phyloP scores from a whole-genome alignment of 2,888 invertebrate species.

The Macaria liturata region DNA sequence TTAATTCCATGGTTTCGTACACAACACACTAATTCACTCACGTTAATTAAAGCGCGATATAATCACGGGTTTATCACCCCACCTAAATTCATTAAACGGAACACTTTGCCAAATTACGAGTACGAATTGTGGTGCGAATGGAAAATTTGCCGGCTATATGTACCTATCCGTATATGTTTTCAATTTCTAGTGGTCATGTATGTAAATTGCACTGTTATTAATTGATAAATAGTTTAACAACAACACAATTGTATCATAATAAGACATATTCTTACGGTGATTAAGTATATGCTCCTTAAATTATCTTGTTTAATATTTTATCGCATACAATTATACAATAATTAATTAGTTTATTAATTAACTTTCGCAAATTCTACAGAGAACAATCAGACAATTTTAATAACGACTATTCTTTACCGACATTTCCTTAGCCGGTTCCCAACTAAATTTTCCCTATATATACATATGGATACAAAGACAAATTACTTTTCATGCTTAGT shows the following conservation, averaged over 20 bases:
- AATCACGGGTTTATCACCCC: slow-evolving; percentile 28
- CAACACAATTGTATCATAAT: too few species aligned
- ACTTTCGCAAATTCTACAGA: too few species aligned
- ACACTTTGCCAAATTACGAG: slow-evolving; percentile 24
- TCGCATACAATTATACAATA: too few species aligned
- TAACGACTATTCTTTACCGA: slow-evolving; percentile 1
- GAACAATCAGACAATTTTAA: not conserved
- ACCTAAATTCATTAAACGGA: slow-evolving; percentile 26
- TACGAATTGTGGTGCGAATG: slow-evolving; percentile 8
- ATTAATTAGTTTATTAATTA: too few species aligned
- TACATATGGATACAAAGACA: slow-evolving; percentile 9
- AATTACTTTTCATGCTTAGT: slow-evolving; percentile 24
- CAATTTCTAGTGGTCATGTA: not conserved
- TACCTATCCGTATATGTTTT: not conserved
- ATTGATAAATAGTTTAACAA: too few species aligned
- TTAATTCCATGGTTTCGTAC: slow-evolving; percentile 20
- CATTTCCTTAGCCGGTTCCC: slow-evolving; percentile 1
- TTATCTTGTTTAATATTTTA: too few species aligned
- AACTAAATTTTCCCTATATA: slow-evolving; percentile 6
- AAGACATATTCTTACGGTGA: too few species aligned
- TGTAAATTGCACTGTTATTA: too few species aligned
- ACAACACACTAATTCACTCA: slow-evolving; percentile 32
- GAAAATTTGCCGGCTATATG: slow-evolving; percentile 7
- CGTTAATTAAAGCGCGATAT: slow-evolving; percentile 29
- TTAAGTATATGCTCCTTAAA: too few species aligned